phyloP scores from a whole-genome alignment of 2,113 vertebrate species.

The Rhinogobius similis region DNA sequence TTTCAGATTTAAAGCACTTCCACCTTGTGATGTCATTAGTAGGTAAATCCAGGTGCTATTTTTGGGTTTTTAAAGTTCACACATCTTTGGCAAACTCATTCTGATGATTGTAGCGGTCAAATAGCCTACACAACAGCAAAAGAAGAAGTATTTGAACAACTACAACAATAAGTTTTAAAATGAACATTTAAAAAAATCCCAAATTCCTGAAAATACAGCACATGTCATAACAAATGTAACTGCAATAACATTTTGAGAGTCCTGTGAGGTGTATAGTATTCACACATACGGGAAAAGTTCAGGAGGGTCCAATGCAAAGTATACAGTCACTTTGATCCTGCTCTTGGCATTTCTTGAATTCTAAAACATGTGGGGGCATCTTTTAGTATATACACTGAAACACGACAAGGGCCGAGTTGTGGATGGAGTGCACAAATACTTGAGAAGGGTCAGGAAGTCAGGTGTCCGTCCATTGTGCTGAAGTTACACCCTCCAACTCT shows the following conservation, averaged over 20 bases:
- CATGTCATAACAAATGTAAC: background rate
- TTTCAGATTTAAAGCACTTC: background rate
- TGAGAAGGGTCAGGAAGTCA: background rate
- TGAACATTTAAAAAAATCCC: background rate
- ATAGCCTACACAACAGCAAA: too few relatives aligned
- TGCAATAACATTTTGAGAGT: background rate
- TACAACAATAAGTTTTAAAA: too few relatives aligned
- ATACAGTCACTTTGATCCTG: background rate
- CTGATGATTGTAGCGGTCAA: too few relatives aligned
- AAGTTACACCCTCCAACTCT: background rate
- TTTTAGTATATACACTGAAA: background rate
- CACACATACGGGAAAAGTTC: background rate
- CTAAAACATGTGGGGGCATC: background rate
- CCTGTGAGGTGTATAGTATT: background rate
- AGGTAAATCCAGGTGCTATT: too few relatives aligned
- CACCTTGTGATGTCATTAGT: too few relatives aligned
- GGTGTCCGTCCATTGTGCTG: background rate
- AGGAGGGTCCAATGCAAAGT: background rate
- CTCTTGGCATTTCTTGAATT: slow-evolving; percentile 1
- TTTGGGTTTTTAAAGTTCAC: too few relatives aligned
- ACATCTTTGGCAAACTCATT: too few relatives aligned
- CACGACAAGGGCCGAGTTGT: background rate
- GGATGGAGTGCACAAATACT: background rate
- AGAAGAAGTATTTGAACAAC: too few relatives aligned
- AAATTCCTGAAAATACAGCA: background rate